Evolutionary conservation across 2,797 vertebrate species (phyloP).

Genomic region (Morelia viridis): DNA sequence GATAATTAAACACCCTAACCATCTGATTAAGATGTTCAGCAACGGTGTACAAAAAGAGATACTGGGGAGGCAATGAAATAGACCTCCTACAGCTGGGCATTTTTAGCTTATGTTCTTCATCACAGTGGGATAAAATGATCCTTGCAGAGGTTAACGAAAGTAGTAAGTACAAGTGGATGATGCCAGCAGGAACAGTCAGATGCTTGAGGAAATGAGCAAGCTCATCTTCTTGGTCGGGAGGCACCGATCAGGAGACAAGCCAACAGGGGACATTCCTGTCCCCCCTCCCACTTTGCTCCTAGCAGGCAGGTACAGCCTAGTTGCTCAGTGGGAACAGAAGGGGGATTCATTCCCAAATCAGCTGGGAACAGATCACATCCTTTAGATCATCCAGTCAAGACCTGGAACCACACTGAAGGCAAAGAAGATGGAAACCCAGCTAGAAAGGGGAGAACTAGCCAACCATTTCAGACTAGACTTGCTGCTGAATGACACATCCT

Average conservation of each 20-base stretch:
- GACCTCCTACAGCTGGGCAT: conserved; percentile 67
- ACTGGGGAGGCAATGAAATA: conserved; percentile 66
- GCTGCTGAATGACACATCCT: not conserved
- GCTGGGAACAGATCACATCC: not conserved
- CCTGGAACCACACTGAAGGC: not conserved
- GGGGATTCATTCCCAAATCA: no score
- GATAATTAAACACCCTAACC: conserved; percentile 79
- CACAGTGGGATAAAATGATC: conserved; percentile 56
- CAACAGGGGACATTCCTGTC: no score
- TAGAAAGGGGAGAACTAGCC: not conserved
- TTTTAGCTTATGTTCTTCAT: conserved; percentile 49
- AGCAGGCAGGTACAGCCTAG: not conserved
- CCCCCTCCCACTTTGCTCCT: not conserved
- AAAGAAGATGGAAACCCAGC: not conserved
- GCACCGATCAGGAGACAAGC: not conserved
- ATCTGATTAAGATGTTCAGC: conserved; percentile 76
- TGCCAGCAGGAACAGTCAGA: not conserved
- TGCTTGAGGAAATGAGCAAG: not conserved
- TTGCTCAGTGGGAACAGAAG: not conserved
- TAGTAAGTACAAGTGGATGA: conserved; percentile 42
- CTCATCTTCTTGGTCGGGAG: not conserved
- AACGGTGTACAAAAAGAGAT: conserved; percentile 58
- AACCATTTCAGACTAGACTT: not conserved
- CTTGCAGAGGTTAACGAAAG: conserved; percentile 57
- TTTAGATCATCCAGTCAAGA: not conserved